Conservation (phyloP, 2,797 vertebrate species). For the Parotocinclus haroldoi region DNA sequence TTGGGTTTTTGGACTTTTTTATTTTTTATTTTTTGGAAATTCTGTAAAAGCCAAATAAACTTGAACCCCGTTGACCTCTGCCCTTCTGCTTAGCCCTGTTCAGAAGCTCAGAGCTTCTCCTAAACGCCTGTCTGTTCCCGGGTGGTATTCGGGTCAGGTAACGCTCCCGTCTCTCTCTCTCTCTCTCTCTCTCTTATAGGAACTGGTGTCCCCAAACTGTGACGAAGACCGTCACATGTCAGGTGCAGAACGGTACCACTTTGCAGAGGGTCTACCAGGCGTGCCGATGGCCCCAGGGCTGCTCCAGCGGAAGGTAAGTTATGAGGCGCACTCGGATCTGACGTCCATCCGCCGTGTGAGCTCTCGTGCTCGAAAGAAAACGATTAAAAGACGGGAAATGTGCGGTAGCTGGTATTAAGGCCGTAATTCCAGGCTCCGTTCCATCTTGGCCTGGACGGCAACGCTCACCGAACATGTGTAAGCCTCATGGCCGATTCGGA, state of each 20-base stretch:
- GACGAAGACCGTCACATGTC: slow-evolving; percentile 85
- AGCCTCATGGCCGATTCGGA: too few species aligned
- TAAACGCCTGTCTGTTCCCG: background rate
- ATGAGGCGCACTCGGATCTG: background rate
- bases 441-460: too few species aligned
- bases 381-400: too few species aligned
- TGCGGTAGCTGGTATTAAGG: too few species aligned
- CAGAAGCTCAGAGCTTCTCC: background rate
- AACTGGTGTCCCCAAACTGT: slow-evolving; percentile 93
- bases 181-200: slow-evolving; percentile 62
- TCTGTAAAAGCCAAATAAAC: background rate
- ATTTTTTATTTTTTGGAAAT: too few species aligned
- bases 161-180: slow-evolving; percentile 22
- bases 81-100: background rate
- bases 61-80: background rate
- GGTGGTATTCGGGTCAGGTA: slow-evolving; percentile 12
- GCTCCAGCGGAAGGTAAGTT: slow-evolving; percentile 80
- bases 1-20: too few species aligned
- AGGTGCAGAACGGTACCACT: slow-evolving; percentile 89
- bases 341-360: slow-evolving; percentile 7
- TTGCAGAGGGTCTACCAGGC: slow-evolving; percentile 89
- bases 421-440: too few species aligned
- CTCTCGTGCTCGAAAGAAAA: too few species aligned
- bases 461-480: too few species aligned
- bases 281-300: slow-evolving; percentile 91